Evolutionary conservation across 2,888 invertebrate genomes (phyloP).

Genomic region (Galerucella nymphaeae): DNA sequence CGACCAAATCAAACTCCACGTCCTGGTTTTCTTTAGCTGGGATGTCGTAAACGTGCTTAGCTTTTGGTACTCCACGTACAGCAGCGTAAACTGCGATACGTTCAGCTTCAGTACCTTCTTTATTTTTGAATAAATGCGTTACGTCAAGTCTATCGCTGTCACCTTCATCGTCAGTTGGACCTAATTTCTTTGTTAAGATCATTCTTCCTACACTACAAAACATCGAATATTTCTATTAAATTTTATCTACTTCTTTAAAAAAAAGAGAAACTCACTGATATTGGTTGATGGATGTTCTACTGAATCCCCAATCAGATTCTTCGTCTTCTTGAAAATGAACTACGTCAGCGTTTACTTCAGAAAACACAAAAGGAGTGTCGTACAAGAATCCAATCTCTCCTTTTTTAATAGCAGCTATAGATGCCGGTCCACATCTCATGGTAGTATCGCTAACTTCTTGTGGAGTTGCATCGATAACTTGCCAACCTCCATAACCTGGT

Average conservation of each 20-base stretch:
- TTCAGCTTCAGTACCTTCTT: constrained; percentile 80
- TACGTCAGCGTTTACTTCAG: constrained; percentile 82
- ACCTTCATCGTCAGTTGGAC: constrained; percentile 76
- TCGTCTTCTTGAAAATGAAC: constrained; percentile 82
- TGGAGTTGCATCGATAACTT: constrained; percentile 83
- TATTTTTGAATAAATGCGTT: constrained; percentile 76
- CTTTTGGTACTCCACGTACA: constrained; percentile 72
- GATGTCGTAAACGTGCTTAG: constrained; percentile 68
- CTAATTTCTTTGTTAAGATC: constrained; percentile 80
- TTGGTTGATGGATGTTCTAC: constrained; percentile 77
- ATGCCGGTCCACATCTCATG: constrained; percentile 74
- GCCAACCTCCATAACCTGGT: constrained; percentile 82
- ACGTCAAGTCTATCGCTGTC: constrained; percentile 79
- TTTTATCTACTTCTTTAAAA: constrained; percentile 64
- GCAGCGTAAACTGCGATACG: constrained; percentile 81
- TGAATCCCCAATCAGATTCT: constrained; percentile 73
- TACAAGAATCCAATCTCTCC: constrained; percentile 73
- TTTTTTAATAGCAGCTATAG: constrained; percentile 75
- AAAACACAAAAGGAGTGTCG: constrained; percentile 80
- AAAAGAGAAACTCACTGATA: constrained; percentile 70
- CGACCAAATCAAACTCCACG: constrained; percentile 72
- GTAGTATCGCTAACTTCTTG: constrained; percentile 75
- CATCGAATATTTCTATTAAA: neutral
- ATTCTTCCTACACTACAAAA: constrained; percentile 76
- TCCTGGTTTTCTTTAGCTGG: constrained; percentile 70